Evolutionary conservation across 1,140 invertebrate genomes (phyloP).

Genomic region (Leguminivora glycinivorella): DNA sequence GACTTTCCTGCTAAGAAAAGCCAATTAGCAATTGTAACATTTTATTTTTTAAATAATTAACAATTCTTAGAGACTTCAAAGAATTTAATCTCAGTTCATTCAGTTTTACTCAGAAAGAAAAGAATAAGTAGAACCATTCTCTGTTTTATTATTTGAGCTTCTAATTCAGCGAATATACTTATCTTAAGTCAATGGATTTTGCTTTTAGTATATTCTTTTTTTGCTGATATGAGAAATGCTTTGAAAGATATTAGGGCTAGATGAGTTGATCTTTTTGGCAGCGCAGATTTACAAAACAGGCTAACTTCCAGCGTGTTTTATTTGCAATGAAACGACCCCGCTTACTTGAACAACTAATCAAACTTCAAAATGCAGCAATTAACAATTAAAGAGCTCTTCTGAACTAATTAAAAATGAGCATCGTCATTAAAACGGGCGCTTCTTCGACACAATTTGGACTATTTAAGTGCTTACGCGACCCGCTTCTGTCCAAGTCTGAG

Average conservation of each 20-base stretch:
- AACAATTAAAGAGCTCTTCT: constrained; percentile 71
- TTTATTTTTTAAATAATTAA: background rate
- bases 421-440: constrained; percentile 46
- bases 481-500: constrained; percentile 64
- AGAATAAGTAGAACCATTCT: background rate
- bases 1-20: background rate
- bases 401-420: constrained; percentile 73
- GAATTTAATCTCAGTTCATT: background rate
- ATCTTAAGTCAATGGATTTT: background rate
- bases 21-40: constrained; percentile 3
- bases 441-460: constrained; percentile 72
- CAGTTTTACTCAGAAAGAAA: background rate
- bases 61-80: background rate
- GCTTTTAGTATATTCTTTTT: background rate
- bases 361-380: constrained; percentile 66
- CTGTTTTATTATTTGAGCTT: background rate
- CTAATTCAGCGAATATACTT: background rate
- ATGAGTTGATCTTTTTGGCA: background rate
- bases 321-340: constrained; percentile 31
- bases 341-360: constrained; percentile 44
- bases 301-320: constrained; percentile 14
- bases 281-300: background rate
- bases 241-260: background rate
- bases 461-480: constrained; percentile 73
- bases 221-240: background rate